Base-by-base conservation (phyloP, 2,888 invertebrate species). In the Papilio elwesi region DNA sequence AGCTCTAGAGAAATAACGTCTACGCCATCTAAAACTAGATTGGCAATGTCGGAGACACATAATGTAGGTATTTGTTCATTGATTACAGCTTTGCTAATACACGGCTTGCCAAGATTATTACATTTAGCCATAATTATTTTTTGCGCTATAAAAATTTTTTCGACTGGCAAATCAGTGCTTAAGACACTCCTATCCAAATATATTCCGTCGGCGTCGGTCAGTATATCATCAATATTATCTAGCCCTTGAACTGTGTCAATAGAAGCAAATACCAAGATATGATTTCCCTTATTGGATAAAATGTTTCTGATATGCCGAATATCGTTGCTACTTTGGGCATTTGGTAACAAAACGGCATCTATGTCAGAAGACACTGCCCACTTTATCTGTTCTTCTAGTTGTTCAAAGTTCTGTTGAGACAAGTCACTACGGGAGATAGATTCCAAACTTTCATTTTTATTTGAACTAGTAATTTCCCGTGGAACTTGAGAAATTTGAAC, bases 121-220 rank as follows among this genome's bases (percentile, higher is more conserved):
- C 98, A 98, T 87, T 97, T 96, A 3, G 97, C 96, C 82, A 98
- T 95, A 91, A 98, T 96, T 83, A 96, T 95, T 91, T 98, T 98
- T 86, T 98, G 97, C 0, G 97, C 97, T 51, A 98, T 93, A 90
- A 98, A 98, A 74, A 97, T 96, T 90, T 97, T 97, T 89, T 98
- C 98, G 36, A 98, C 95, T 0, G 98, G 97, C 75, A 98, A 96
- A 90, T 98, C 97, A 78, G 97, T 97, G 76, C 97, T 96, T 76
- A 98, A 92, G 85, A 97, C 96, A 80, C 97, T 97, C 76, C 98
- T 95, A 70, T 98, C 98, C 0, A 98, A 95, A 95, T 97, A 98
- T 71, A 98, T 95, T 64, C 98, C 98, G 89, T 98, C 98, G 10
- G 97, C 95, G 75, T 95, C 96, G 8, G 86, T 82, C 74, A 98